Base-by-base conservation (phyloP, 1,140 invertebrate species). In the Ooceraea biroi region DNA sequence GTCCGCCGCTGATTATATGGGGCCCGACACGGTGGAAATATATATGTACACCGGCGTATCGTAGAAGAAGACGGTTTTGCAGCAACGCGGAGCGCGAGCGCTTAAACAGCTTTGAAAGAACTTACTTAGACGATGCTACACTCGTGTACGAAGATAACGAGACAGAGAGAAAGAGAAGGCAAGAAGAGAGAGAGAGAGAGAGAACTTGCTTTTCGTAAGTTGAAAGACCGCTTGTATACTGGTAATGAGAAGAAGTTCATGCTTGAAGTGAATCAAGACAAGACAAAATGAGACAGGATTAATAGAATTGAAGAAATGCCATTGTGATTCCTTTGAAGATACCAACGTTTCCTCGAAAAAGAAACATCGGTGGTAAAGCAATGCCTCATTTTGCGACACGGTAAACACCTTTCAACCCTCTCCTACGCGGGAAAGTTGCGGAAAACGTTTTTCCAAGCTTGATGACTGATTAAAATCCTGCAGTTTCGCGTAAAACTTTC, bases 1-100 rank as follows among this genome's bases (percentile, higher is more conserved):
- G 57, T 80, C 50, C 25, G 41, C 17, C 19, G 44, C 44, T 58
- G 65, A 80, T 77, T 77, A 66, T 55, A n/a, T n/a, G n/a, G n/a
- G n/a, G 30, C 27, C 61, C 46, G 60, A 19, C 50, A 57, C 22
- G 36, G 19, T 5, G 36, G 63, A 57, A 78, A 78, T 36, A 7
- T 36, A 36, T 7, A 36, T 36, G 36, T 69, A 55, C 55, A 68
- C 30, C 14, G 48, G 17, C 14, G 36, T 50, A 69, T 19, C 36
- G 63, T 68, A 55, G 11, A 78, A 30, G 11, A 30, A 69, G 27
- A 69, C n/a, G 44, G 50, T 78, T 27, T 55, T 69, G 22, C 44
- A 57, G 74, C 19, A 50, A 27, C 30, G 46, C 30, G 17, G 14
- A 58, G 22, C 19, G n/a, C 44, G 17, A 44, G 30, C 65, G 36